Evolutionary conservation across 2,113 vertebrate genomes (phyloP), one percentile per base, ranked within the genome.

Genomic region (Trematocara marginatum): DNA sequence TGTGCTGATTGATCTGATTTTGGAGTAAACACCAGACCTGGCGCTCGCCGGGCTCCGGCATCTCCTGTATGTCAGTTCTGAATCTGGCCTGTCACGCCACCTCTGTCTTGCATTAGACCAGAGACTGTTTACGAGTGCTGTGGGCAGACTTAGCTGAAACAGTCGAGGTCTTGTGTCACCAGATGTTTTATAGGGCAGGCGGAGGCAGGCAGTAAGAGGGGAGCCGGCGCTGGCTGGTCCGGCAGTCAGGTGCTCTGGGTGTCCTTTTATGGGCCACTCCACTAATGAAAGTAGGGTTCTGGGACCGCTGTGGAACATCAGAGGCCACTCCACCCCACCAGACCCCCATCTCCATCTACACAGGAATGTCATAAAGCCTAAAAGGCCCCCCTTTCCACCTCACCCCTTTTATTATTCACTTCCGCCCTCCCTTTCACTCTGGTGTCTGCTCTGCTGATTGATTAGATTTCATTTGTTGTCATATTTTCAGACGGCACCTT

Each of bases 351-450:
- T 84, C 96, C 96, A 96, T 94, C 94, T 95, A 95, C 97, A 96
- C 96, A 97, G 97, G 97, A 98, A 98, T 97, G 97, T 95, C 96
- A 95, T 98, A 97, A 98, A 98, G 97, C 94, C 97, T 97, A 97
- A 97, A 98, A 97, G 97, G 97, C 95, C 29, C 96, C 97, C 40
- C 96, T 95, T 49, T 76, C 42, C 16, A 18, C 42, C 97, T 96
- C 42, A 78, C 26, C 80, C 83, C 96, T 96, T 97, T 97, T 97
- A 96, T 97, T 97, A 97, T 96, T 96, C 96, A 96, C 96, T 97
- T 97, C 97, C 91, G 76, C 64, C 71, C 86, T 79, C 78, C n/a
- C n/a, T 82, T 79, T 61, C 78, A 34, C 85, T 79, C 29, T 2
- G 35, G 81, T 47, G 86, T 84, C 82, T 84, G 5, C 6, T 83